phyloP scores from a whole-genome alignment of 2,797 vertebrate species.

The Hydrophis major region DNA sequence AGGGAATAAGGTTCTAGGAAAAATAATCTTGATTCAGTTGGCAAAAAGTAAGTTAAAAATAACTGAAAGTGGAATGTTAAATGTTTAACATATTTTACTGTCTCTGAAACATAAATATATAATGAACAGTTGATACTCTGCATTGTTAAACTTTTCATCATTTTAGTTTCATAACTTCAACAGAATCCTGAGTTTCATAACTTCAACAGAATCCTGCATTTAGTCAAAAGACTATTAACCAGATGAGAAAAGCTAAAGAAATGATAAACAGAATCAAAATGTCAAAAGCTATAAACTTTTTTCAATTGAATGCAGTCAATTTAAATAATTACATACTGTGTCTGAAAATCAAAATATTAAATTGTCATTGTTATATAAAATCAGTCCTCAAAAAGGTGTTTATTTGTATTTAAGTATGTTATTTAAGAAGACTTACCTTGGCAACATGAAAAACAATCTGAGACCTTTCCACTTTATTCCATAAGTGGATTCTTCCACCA shows the following conservation, averaged over 20 bases:
- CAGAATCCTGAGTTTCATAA: constrained; percentile 44
- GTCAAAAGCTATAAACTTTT: background rate
- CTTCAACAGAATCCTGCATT: constrained; percentile 29
- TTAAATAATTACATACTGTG: background rate
- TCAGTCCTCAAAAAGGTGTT: background rate
- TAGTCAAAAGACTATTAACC: constrained; percentile 13
- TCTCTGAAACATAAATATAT: constrained; percentile 42
- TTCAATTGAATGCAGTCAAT: background rate
- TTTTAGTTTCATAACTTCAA: constrained; percentile 38
- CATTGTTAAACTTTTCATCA: constrained; percentile 43
- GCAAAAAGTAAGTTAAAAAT: constrained; percentile 47
- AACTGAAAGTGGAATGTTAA: constrained; percentile 47
- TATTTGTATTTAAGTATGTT: background rate
- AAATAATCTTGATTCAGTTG: constrained; percentile 14
- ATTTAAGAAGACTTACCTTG: background rate
- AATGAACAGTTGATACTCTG: constrained; percentile 8
- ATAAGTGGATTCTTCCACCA: background rate
- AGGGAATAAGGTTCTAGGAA: constrained; percentile 36
- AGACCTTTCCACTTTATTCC: background rate
- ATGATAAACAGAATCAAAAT: background rate
- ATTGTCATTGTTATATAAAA: background rate
- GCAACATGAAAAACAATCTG: constrained; percentile 6
- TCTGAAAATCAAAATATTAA: background rate
- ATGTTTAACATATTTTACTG: constrained; percentile 57
- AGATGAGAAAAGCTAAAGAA: constrained; percentile 32